Conservation (phyloP, 1,140 invertebrate species). For the Hypothenemus hampei region DNA sequence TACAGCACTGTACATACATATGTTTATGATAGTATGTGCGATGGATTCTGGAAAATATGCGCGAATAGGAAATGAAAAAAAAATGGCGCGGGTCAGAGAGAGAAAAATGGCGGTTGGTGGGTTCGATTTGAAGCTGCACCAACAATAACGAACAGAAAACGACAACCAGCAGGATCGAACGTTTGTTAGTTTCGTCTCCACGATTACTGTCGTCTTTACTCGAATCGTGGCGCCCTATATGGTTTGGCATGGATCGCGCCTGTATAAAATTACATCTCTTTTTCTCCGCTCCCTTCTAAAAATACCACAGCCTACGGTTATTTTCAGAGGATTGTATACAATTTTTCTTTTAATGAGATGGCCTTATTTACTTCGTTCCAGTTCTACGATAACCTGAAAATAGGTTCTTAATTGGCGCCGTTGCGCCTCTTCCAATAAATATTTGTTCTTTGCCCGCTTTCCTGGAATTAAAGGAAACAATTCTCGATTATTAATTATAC, state of each 20-base stretch:
- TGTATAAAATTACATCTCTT: constrained; percentile 47
- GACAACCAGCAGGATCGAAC: constrained; percentile 3
- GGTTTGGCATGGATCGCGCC: constrained; percentile 43
- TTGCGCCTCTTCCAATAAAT: too few species aligned
- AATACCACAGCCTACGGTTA: constrained; percentile 43
- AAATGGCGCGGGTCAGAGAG: too few species aligned
- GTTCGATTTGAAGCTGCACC: constrained; percentile 6
- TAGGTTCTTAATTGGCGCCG: constrained; percentile 10
- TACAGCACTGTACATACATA: too few species aligned
- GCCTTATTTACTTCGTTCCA: constrained; percentile 24
- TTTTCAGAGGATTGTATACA: constrained; percentile 45
- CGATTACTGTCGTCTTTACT: constrained; percentile 34
- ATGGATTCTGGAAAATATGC: too few species aligned
- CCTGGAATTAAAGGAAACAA: too few species aligned
- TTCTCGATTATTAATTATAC: too few species aligned
- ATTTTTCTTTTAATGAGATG: constrained; percentile 36
- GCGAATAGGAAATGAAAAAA: too few species aligned
- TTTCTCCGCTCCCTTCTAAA: constrained; percentile 44
- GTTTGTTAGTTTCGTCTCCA: constrained; percentile 25
- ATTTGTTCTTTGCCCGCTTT: too few species aligned
- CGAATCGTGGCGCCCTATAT: constrained; percentile 44
- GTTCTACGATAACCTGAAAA: constrained; percentile 19
- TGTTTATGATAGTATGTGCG: too few species aligned
- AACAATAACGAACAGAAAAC: constrained; percentile 1
- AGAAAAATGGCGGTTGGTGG: too few species aligned